These are phyloP conservation scores for Cylloceria caligata DNA, from an alignment of 2,888 invertebrate species.

Conservation along the genomic window DNA sequence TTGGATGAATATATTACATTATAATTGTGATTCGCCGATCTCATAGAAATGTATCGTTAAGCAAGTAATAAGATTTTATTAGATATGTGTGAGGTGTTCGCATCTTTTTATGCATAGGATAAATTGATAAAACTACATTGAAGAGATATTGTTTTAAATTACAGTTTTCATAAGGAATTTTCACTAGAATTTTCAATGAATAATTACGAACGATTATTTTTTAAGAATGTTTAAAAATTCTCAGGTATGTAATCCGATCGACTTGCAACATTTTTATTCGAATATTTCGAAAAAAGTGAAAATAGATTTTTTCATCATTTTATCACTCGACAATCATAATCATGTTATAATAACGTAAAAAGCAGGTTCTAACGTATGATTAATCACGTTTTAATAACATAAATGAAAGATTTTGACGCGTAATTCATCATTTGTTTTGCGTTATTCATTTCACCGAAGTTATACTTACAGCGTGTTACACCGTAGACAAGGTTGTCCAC, in stretches of 20 bases:
- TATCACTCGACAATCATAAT: constrained; percentile 7
- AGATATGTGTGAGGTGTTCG: neutral
- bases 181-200: too few species aligned
- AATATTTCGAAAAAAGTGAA: neutral
- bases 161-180: too few species aligned
- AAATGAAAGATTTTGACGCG: neutral
- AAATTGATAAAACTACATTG: too few species aligned
- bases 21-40: neutral
- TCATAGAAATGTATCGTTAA: neutral
- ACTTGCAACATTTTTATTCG: neutral
- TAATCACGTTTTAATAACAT: neutral
- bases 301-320: constrained; percentile 4
- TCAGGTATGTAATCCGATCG: constrained; percentile 1
- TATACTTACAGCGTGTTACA: constrained; percentile 67
- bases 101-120: neutral
- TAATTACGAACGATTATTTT: too few species aligned
- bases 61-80: neutral
- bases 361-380: too few species aligned
- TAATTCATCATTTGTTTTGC: neutral
- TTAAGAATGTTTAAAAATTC: neutral
- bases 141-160: too few species aligned
- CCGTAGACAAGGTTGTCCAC: constrained; percentile 66
- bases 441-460: constrained; percentile 43
- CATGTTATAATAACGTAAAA: neutral
- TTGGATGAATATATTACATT: neutral